phyloP scores from a whole-genome alignment of 2,888 invertebrate genomes.

The Polymixis lichenea region DNA sequence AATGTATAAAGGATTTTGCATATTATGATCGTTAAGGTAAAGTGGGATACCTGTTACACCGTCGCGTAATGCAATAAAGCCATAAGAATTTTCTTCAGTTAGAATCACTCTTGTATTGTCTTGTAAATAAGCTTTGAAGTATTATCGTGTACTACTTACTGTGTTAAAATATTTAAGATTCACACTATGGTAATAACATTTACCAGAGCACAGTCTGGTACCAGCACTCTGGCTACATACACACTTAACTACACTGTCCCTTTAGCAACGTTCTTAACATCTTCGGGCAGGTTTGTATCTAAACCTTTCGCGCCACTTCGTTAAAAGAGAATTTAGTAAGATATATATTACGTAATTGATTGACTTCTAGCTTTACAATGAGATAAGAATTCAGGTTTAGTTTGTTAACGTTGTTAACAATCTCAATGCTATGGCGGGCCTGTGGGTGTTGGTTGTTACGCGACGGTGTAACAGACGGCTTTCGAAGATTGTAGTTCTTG shows the following conservation, averaged over 20 bases:
- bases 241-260: not conserved
- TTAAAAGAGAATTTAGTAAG: not conserved
- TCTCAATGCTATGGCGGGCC: not conserved
- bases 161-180: not conserved
- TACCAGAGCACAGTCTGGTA: not conserved
- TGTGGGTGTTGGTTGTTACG: constrained; percentile 41
- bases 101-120: not conserved
- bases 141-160: not conserved
- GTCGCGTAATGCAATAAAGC: constrained; percentile 60
- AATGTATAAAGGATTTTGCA: constrained; percentile 82
- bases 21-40: constrained; percentile 72
- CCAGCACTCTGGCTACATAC: not conserved
- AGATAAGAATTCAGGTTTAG: not conserved
- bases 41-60: constrained; percentile 72
- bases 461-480: constrained; percentile 73
- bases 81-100: not conserved
- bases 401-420: not conserved
- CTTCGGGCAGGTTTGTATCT: not conserved
- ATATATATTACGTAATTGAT: not conserved
- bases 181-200: not conserved
- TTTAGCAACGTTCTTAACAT: not conserved
- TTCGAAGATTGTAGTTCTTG: constrained; percentile 78
- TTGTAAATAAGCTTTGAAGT: not conserved
- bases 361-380: not conserved
- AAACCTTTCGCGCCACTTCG: not conserved